These are phyloP conservation scores for Halcyon senegalensis DNA, from an alignment of 2,113 vertebrate species.

Conservation along the genomic window DNA sequence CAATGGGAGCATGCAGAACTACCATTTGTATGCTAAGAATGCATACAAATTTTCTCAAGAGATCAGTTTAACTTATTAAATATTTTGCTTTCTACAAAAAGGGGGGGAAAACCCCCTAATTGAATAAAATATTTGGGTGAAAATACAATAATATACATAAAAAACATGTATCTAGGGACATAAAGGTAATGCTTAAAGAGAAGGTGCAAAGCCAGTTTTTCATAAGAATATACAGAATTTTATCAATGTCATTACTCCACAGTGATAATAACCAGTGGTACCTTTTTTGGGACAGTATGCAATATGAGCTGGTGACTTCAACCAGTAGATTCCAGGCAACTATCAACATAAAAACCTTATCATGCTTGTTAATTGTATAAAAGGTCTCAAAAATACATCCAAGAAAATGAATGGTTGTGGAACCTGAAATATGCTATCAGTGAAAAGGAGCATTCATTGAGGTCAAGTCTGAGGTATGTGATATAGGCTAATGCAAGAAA, in stretches of 20 bases:
- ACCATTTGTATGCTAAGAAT: background rate
- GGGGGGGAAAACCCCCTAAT: background rate
- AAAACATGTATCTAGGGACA: background rate
- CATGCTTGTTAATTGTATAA: background rate
- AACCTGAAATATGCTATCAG: background rate
- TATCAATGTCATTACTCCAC: background rate
- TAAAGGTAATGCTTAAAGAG: background rate
- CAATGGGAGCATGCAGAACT: rapidly evolving
- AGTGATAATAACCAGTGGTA: background rate
- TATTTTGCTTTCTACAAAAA: background rate
- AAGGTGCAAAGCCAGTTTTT: background rate
- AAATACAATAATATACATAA: background rate
- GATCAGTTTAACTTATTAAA: background rate
- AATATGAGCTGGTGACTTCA: background rate
- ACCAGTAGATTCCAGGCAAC: background rate
- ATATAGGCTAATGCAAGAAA: background rate
- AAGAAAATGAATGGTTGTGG: background rate
- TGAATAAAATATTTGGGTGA: background rate
- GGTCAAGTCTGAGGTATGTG: background rate
- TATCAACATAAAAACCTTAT: background rate
- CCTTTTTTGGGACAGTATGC: background rate
- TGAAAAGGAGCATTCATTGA: background rate
- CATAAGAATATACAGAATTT: background rate
- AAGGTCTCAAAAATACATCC: background rate
- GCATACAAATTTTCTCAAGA: background rate